phyloP scores from a whole-genome alignment of 2,797 vertebrate genomes.

The Hafferia zeledoni region DNA sequence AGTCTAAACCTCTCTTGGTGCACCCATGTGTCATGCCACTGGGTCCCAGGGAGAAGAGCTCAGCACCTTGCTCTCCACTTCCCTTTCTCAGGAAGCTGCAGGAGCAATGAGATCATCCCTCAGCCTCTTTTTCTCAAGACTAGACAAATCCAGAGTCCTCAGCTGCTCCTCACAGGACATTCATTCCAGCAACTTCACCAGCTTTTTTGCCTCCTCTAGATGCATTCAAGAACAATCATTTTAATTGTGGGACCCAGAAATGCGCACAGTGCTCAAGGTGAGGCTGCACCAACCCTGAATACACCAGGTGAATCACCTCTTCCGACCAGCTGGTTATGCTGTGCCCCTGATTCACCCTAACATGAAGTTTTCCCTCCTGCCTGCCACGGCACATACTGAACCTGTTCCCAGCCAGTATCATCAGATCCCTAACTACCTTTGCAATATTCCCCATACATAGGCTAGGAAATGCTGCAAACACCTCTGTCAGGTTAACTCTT shows the following conservation, averaged over 20 bases:
- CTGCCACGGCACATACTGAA: not conserved
- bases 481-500: not conserved
- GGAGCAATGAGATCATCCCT: rapidly evolving
- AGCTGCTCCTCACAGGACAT: not conserved
- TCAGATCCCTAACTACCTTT: not conserved
- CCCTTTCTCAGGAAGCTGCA: not conserved
- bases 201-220: not conserved
- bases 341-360: not conserved
- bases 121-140: not conserved
- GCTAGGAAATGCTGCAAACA: not conserved
- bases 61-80: not conserved
- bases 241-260: not conserved
- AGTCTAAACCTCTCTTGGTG: rapidly evolving
- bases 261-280: not conserved
- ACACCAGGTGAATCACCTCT: rapidly evolving
- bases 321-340: rapidly evolving
- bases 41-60: not conserved
- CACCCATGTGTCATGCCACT: rapidly evolving
- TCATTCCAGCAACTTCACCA: not conserved
- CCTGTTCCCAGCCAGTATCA: not conserved
- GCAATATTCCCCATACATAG: not conserved
- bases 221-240: not conserved
- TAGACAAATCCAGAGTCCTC: not conserved
- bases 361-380: not conserved
- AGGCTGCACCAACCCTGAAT: rapidly evolving